Percentiles rank a stretch among this genome's conserved stretches.
Conservation (phyloP, 2,113 vertebrate species). For the Cepphus grylle region DNA sequence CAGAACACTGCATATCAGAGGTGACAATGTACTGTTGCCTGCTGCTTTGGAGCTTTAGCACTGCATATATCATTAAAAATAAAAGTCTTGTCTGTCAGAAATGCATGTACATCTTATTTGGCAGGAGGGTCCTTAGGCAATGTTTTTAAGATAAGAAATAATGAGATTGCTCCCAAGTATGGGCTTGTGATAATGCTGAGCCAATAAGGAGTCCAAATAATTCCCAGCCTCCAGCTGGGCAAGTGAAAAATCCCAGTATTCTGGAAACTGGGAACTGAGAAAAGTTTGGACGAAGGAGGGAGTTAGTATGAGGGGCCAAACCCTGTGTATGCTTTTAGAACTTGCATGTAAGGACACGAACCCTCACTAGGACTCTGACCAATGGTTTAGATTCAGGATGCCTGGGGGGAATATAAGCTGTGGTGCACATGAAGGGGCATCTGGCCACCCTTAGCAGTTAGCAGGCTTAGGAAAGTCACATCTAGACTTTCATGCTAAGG, state of each 20-base stretch:
- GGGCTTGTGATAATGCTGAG: background rate
- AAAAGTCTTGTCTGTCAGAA: background rate
- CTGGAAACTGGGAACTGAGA: background rate
- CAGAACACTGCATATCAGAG: background rate
- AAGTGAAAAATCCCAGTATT: background rate
- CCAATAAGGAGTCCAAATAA: background rate
- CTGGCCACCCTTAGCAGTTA: background rate
- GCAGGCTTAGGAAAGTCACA: background rate
- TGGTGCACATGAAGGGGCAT: background rate
- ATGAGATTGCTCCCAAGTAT: background rate
- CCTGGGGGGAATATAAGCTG: background rate
- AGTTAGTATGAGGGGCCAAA: background rate
- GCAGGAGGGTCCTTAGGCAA: background rate
- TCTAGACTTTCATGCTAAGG: background rate
- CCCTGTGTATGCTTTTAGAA: background rate
- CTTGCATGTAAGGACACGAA: background rate
- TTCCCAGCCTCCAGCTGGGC: background rate
- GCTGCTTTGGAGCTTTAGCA: background rate
- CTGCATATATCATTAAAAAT: background rate
- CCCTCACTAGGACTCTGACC: background rate
- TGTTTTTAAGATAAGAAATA: background rate
- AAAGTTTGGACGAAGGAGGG: background rate
- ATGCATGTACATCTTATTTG: background rate
- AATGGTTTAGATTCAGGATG: background rate
- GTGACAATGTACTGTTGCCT: background rate